Percentiles rank a stretch among this genome's conserved stretches.
Conservation (phyloP, 2,888 invertebrate genomes). For the Hartigia nigra region DNA sequence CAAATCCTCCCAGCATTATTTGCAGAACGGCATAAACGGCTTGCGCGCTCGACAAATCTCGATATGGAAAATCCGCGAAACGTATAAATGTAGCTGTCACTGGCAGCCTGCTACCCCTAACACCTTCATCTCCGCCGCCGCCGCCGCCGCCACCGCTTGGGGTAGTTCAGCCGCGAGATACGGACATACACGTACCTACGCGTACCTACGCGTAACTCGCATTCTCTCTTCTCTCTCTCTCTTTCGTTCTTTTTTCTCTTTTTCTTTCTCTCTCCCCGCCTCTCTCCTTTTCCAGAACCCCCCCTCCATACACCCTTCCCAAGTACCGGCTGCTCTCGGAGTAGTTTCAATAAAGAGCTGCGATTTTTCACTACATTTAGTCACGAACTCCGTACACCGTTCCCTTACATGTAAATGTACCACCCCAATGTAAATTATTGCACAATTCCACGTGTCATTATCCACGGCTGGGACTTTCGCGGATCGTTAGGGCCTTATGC, state of each 20-base stretch:
- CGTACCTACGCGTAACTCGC: background rate
- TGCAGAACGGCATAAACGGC: slow-evolving; percentile 45
- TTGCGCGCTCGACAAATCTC: slow-evolving; percentile 57
- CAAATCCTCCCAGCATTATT: slow-evolving; percentile 59
- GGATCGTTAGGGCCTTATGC: slow-evolving; percentile 20
- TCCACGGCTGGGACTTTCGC: slow-evolving; percentile 23
- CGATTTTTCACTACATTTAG: slow-evolving; percentile 56
- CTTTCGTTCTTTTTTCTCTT: background rate
- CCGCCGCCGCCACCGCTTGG: background rate
- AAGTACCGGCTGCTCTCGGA: slow-evolving; percentile 1
- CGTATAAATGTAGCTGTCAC: slow-evolving; percentile 64
- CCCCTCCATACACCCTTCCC: background rate
- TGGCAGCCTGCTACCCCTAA: slow-evolving; percentile 54
- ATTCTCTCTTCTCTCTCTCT: background rate
- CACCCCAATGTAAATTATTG: slow-evolving; percentile 39
- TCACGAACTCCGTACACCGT: slow-evolving; percentile 35
- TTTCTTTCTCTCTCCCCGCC: background rate
- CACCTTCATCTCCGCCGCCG: slow-evolving; percentile 46
- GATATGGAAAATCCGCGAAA: slow-evolving; percentile 62
- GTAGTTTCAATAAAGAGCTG: slow-evolving; percentile 19
- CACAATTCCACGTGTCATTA: slow-evolving; percentile 37
- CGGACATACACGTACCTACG: background rate
- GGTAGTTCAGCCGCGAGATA: slow-evolving; percentile 5
- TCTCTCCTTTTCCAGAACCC: background rate
- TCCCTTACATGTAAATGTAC: slow-evolving; percentile 19